Conservation (phyloP, 2,888 invertebrate genomes). For the Drosophila merina region DNA sequence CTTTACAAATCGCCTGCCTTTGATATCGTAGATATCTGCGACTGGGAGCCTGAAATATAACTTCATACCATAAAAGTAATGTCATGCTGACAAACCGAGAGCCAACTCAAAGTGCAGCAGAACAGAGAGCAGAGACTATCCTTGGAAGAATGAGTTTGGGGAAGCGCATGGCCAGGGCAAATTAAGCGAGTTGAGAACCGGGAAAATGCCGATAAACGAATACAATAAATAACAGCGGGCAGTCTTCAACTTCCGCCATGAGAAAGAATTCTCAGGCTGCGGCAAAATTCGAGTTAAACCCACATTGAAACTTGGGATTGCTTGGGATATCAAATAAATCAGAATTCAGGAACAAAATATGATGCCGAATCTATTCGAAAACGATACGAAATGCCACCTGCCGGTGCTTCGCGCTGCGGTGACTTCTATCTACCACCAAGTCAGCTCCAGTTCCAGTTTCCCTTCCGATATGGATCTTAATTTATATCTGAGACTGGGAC, state of each 20-base stretch:
- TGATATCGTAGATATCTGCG: constrained; percentile 32
- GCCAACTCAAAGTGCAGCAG: constrained; percentile 2
- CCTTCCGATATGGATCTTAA: constrained; percentile 71
- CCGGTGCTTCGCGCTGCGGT: constrained; percentile 34
- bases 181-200: constrained; percentile 63
- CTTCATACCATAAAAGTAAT: constrained; percentile 65
- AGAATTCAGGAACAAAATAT: constrained; percentile 35
- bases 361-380: constrained; percentile 16
- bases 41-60: constrained; percentile 54
- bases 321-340: constrained; percentile 73
- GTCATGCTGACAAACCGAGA: constrained; percentile 49
- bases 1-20: constrained; percentile 43
- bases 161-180: constrained; percentile 34
- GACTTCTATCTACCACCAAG: constrained; percentile 1
- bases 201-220: constrained; percentile 72
- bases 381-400: constrained; percentile 65
- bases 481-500: constrained; percentile 47
- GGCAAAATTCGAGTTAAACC: constrained; percentile 20
- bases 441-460: constrained; percentile 37
- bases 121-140: background rate
- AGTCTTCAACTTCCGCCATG: constrained; percentile 28
- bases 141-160: background rate
- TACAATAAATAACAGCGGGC: constrained; percentile 70
- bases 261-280: background rate
- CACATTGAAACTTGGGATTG: constrained; percentile 34